Conservation (phyloP, 2,113 vertebrate genomes). For the Pelecanus crispus region DNA sequence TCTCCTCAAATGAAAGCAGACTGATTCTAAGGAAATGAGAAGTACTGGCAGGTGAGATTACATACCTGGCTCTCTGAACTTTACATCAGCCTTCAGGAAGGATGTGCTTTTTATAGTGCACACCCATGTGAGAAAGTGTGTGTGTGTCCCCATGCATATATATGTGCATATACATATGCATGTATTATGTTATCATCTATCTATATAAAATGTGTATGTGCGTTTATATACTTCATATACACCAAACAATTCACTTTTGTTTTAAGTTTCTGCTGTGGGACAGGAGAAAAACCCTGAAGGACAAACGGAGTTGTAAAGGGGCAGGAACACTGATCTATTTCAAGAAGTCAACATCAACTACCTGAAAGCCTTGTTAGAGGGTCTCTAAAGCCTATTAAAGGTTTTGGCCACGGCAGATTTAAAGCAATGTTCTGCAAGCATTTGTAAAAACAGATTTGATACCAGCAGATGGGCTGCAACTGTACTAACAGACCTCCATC, state of each 20-base stretch:
- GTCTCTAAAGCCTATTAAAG: conserved; percentile 48
- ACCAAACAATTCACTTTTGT: background rate
- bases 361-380: background rate
- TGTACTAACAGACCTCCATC: background rate
- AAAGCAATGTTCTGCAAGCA: background rate
- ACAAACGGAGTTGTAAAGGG: background rate
- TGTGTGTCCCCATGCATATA: background rate
- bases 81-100: background rate
- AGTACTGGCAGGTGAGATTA: background rate
- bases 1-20: background rate
- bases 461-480: conserved; percentile 30
- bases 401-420: conserved; percentile 27
- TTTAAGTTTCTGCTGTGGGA: background rate
- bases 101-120: background rate
- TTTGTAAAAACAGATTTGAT: conserved; percentile 17
- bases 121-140: background rate
- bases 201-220: background rate
- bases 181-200: too few relatives aligned
- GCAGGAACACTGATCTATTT: background rate
- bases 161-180: background rate
- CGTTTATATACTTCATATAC: background rate
- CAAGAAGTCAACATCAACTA: background rate
- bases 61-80: background rate
- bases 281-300: background rate
- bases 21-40: background rate